Base-by-base conservation (phyloP, 2,797 vertebrate genomes). In the Bryconaethiops microstoma region DNA sequence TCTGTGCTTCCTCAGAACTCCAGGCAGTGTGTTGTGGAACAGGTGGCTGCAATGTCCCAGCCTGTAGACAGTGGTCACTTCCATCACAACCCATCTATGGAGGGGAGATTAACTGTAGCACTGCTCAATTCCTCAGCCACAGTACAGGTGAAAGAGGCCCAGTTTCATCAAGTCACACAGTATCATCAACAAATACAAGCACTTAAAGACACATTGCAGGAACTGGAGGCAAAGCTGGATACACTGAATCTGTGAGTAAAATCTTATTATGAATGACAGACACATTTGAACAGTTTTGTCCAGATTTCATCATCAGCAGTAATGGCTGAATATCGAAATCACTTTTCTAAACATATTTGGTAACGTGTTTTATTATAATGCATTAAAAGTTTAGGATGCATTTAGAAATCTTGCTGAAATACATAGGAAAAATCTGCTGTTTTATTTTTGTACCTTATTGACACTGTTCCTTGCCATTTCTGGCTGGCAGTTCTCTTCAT, bases 161-260 rank as follows among this genome's bases (percentile, higher is more conserved):
- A 97, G 80, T 88, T 91, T 65, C 86, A 89, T 65, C 92, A 95
- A 89, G 90, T 97, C 84, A 89, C 88, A 72, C 90, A 88, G 75
- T 97, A 97, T 83, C 93, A 95, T 88, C 90, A 89, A 79, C 93
- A 92, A 60, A 92, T 94, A 42, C 84, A 83, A 54, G 76, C 89
- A 65, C 86, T 86, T 7, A 92, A 88, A 79, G 89, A 89, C 7
- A 93, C 94, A 0, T 84, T 96, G 85, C 91, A 94, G 78, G 90
- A 83, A 75, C 83, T 96, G 25, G 87, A 90, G 5, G 84, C 83
- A 8, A 95, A 96, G 85, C 93, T 94, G 79, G 95, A 95, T 80
- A 94, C 91, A 76, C 88, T 94, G 5, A 96, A 90, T 90, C 78
- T 90, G 98, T 99, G 89, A 97, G 96, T 96, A 23, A 64, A 64